Evolutionary conservation across 1,140 invertebrate species (phyloP).

Genomic region (Drosophila kanapiae): DNA sequence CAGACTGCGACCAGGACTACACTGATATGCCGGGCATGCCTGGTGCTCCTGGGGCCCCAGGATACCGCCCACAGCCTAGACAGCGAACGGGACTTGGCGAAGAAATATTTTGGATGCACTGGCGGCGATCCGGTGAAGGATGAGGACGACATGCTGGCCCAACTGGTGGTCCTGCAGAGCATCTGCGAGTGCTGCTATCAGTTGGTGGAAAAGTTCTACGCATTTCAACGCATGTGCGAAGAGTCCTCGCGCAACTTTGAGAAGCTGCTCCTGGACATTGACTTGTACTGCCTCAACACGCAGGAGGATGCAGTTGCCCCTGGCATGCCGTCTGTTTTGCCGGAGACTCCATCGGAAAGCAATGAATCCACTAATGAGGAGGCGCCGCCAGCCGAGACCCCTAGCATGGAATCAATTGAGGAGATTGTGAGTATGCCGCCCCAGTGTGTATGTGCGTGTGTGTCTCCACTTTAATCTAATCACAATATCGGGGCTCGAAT

Average conservation of each 20-base stretch:
- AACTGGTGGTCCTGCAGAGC: conserved; percentile 57
- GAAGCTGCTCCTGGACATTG: conserved; percentile 44
- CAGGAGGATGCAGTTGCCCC: background rate
- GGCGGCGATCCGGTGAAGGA: conserved; percentile 16
- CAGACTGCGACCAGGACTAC: conserved; percentile 36
- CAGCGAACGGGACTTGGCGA: conserved; percentile 55
- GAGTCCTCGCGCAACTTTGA: conserved; percentile 66
- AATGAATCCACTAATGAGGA: conserved; percentile 8
- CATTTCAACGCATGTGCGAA: conserved; percentile 73
- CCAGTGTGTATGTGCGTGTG: conserved; percentile 2
- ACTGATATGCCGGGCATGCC: conserved; percentile 61
- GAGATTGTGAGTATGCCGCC: conserved; percentile 62
- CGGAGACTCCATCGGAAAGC: conserved; percentile 3
- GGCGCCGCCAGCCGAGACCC: conserved; percentile 7
- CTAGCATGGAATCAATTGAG: conserved; percentile 22
- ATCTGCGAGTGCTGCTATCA: conserved; percentile 75
- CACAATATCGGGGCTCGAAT: conserved; percentile 25
- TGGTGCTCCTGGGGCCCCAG: conserved; percentile 53
- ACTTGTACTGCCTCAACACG: conserved; percentile 6
- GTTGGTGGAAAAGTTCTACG: conserved; percentile 64
- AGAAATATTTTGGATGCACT: conserved; percentile 58
- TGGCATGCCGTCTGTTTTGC: background rate
- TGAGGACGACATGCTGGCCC: conserved; percentile 16
- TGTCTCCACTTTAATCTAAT: conserved; percentile 43
- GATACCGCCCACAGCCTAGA: conserved; percentile 53